These are phyloP conservation scores for Corythaixoides concolor DNA, from an alignment of 2,113 vertebrate species.

Conservation along the genomic window DNA sequence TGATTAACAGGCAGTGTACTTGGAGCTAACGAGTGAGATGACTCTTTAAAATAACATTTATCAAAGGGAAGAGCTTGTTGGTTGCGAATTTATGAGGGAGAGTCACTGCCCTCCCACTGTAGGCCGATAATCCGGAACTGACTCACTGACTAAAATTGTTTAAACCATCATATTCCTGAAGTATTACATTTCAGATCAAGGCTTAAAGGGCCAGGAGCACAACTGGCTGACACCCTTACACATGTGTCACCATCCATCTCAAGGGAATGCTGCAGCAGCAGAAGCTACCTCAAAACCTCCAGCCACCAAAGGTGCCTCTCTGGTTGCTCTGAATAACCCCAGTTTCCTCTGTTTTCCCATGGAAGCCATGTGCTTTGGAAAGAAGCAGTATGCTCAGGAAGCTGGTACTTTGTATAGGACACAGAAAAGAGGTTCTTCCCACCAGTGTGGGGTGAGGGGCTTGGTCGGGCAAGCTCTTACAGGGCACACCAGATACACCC, in stretches of 20 bases:
- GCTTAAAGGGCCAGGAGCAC: background rate
- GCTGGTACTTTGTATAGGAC: background rate
- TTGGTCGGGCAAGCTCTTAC: background rate
- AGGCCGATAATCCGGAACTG: conserved; percentile 39
- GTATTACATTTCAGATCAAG: conserved; percentile 15
- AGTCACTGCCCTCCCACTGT: conserved; percentile 7
- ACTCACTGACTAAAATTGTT: conserved; percentile 63
- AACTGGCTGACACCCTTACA: background rate
- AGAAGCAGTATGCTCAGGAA: background rate
- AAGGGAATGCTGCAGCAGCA: background rate
- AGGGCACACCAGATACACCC: too few relatives aligned
- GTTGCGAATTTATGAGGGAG: background rate
- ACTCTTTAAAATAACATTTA: conserved; percentile 49
- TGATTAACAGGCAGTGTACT: conserved; percentile 27
- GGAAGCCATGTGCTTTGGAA: background rate
- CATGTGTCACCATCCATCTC: background rate
- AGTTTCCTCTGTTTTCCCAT: background rate
- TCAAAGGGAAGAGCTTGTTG: conserved; percentile 27
- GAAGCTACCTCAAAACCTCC: background rate
- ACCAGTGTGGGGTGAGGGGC: background rate
- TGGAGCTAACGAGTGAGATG: background rate
- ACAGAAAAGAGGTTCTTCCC: background rate
- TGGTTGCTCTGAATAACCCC: background rate
- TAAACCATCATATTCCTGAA: conserved; percentile 43
- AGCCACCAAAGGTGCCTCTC: background rate